Conservation (phyloP, 2,888 invertebrate species). For the Taenaris catops region DNA sequence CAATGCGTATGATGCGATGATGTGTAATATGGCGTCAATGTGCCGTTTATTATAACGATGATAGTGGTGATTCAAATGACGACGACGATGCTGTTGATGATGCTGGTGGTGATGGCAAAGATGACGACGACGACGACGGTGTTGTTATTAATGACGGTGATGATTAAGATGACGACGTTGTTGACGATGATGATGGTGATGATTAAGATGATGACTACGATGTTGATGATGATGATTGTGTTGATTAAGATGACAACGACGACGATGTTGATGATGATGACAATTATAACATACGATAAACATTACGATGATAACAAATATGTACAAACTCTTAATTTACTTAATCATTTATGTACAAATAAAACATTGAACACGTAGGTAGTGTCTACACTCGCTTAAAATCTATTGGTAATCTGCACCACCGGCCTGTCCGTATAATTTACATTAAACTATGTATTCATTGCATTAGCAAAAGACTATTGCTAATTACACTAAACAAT, state of each 20-base stretch:
- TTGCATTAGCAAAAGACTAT: too few relatives aligned
- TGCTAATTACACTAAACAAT: too few relatives aligned
- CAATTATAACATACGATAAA: slow-evolving; percentile 1
- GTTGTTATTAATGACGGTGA: neutral
- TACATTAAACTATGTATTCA: too few relatives aligned
- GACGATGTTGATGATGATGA: slow-evolving; percentile 1
- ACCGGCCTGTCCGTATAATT: slow-evolving; percentile 59
- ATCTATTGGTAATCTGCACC: slow-evolving; percentile 78
- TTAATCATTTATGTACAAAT: slow-evolving; percentile 35
- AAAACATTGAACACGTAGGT: slow-evolving; percentile 60
- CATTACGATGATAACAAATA: slow-evolving; percentile 10
- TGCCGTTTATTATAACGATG: too few relatives aligned
- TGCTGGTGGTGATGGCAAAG: too few relatives aligned
- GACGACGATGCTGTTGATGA: too few relatives aligned
- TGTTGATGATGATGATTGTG: neutral
- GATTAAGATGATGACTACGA: neutral
- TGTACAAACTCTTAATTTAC: slow-evolving; percentile 19
- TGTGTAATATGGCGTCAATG: too few relatives aligned
- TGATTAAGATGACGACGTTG: slow-evolving; percentile 1
- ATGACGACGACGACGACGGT: neutral
- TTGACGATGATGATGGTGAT: neutral
- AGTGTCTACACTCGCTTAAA: slow-evolving; percentile 48
- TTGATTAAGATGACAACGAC: neutral
- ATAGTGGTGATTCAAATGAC: too few relatives aligned
- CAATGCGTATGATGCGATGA: too few relatives aligned